These are phyloP conservation scores for Amniataba percoides DNA, from an alignment of 2,797 vertebrate genomes.

Conservation along the genomic window DNA sequence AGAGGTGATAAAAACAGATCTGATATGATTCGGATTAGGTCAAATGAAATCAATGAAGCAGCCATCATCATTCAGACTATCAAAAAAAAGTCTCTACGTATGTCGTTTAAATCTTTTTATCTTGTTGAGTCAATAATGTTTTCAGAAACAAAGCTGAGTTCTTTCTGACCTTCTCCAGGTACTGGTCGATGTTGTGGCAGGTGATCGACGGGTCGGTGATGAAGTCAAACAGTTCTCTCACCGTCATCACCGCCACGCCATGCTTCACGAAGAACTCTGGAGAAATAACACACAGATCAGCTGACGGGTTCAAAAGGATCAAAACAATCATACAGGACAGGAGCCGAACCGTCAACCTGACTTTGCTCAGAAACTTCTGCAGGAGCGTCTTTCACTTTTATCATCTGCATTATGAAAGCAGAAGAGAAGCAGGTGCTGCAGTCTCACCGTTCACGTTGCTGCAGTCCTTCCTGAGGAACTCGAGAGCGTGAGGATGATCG, in stretches of 20 bases:
- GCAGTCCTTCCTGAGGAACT: slow-evolving; percentile 97
- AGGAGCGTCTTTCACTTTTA: neutral
- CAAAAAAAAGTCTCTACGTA: no score
- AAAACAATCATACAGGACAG: neutral
- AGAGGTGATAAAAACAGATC: no score
- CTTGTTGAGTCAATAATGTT: neutral
- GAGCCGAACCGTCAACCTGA: no score
- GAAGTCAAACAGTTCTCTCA: slow-evolving; percentile 96
- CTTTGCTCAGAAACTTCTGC: no score
- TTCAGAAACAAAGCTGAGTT: neutral
- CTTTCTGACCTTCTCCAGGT: slow-evolving; percentile 89
- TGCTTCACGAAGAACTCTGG: slow-evolving; percentile 93
- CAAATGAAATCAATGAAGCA: no score
- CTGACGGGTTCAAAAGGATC: neutral
- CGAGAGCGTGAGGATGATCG: slow-evolving; percentile 94
- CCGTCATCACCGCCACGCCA: slow-evolving; percentile 92
- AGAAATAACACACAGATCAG: neutral
- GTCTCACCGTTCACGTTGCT: slow-evolving; percentile 90
- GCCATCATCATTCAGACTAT: no score
- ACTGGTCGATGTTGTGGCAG: slow-evolving; percentile 89
- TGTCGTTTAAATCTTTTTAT: no score
- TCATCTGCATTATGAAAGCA: neutral
- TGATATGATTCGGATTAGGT: no score
- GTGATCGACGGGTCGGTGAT: slow-evolving; percentile 94
- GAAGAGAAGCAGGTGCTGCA: neutral